Conservation (phyloP, 1,140 invertebrate genomes). For the Drosophila bifasciata region DNA sequence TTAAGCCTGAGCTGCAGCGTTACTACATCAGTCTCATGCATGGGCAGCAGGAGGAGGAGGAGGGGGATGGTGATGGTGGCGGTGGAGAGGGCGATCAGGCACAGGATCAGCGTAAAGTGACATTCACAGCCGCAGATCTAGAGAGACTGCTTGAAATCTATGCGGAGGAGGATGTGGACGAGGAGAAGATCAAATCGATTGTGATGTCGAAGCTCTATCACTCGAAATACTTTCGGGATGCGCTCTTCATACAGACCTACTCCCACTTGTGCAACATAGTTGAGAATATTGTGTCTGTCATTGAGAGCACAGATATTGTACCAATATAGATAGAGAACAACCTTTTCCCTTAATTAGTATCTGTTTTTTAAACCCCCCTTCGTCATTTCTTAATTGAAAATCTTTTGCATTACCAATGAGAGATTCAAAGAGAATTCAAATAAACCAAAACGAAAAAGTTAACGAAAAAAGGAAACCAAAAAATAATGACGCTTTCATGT, state of each 20-base stretch:
- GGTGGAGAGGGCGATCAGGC: too few species aligned
- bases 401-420: too few species aligned
- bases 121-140: constrained; percentile 1
- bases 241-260: constrained; percentile 76
- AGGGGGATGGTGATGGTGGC: constrained; percentile 4
- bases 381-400: too few species aligned
- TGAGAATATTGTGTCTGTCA: constrained; percentile 75
- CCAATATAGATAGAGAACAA: constrained; percentile 16
- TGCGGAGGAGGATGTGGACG: not conserved
- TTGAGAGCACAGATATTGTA: constrained; percentile 65
- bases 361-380: too few species aligned
- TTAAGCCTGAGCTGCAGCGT: constrained; percentile 55
- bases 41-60: constrained; percentile 10
- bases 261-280: constrained; percentile 68
- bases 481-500: constrained; percentile 59
- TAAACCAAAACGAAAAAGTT: constrained; percentile 30
- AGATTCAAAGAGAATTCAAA: not conserved
- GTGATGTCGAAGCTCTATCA: constrained; percentile 39
- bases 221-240: constrained; percentile 65
- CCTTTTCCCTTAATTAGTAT: too few species aligned
- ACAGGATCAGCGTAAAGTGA: not conserved
- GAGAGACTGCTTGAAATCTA: not conserved
- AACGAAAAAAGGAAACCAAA: constrained; percentile 10
- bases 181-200: not conserved
- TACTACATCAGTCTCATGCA: constrained; percentile 28